Evolutionary conservation across 2,113 vertebrate species (phyloP).

Genomic region (Oophaga pumilio): DNA sequence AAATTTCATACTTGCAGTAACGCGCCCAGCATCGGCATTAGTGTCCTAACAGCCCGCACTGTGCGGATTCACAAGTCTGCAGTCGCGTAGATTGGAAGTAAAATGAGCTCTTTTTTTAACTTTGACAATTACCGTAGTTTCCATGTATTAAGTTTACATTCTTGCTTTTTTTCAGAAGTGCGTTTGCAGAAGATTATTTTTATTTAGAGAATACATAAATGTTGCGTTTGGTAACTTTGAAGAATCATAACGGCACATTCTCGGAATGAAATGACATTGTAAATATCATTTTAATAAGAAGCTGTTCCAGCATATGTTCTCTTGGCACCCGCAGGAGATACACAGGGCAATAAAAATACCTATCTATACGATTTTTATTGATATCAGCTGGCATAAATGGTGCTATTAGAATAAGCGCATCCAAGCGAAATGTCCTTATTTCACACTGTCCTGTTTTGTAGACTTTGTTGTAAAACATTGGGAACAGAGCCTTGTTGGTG

Average conservation of each 20-base stretch:
- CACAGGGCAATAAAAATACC: slow-evolving; percentile 3
- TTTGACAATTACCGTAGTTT: no score
- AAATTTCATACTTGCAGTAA: no score
- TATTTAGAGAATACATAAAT: slow-evolving; percentile 6
- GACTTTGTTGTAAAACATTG: neutral
- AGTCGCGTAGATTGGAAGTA: no score
- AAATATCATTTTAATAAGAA: slow-evolving; percentile 33
- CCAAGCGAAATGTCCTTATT: neutral
- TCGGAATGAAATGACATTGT: slow-evolving; percentile 7
- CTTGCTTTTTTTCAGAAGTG: neutral
- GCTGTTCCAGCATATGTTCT: neutral
- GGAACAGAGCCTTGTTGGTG: no score
- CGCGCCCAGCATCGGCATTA: no score
- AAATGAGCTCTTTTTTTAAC: no score
- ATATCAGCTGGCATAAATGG: neutral
- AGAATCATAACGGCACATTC: neutral
- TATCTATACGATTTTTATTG: slow-evolving; percentile 11
- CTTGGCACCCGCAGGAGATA: neutral
- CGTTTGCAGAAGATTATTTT: neutral
- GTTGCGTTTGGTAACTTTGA: neutral
- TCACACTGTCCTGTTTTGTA: neutral
- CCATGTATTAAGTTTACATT: no score
- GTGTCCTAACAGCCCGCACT: no score
- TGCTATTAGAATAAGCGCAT: neutral
- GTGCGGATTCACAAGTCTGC: no score